phyloP scores from a whole-genome alignment of 2,888 invertebrate genomes.

The Osmoderma eremita region DNA sequence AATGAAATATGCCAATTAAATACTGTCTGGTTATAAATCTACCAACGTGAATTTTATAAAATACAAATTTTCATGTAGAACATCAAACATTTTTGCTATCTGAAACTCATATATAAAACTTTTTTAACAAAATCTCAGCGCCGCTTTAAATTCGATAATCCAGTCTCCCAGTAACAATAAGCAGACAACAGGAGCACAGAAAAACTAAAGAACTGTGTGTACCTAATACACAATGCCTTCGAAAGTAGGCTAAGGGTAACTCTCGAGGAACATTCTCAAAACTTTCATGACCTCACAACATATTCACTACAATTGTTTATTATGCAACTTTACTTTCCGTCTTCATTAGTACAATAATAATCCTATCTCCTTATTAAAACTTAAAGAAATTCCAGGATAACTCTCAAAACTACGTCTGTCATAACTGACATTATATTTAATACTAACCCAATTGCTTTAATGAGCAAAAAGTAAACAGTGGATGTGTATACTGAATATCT shows the following conservation, averaged over 20 bases:
- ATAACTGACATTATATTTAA: conserved; percentile 1
- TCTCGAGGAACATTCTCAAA: conserved; percentile 19
- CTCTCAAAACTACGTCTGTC: conserved; percentile 9
- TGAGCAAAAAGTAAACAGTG: background rate
- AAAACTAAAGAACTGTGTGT: background rate
- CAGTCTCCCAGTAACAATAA: background rate
- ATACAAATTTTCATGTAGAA: too few species aligned
- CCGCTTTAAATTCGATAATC: too few species aligned
- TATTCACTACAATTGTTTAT: conserved; percentile 14
- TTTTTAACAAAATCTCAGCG: too few species aligned
- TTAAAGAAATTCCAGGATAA: background rate
- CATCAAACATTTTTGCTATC: too few species aligned
- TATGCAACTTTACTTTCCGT: conserved; percentile 13
- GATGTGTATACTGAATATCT: background rate
- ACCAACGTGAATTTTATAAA: too few species aligned
- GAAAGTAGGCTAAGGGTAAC: conserved; percentile 25
- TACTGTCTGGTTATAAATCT: too few species aligned
- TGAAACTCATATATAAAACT: too few species aligned
- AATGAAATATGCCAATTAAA: too few species aligned
- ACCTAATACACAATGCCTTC: background rate
- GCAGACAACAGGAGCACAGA: background rate
- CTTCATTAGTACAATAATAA: conserved; percentile 11
- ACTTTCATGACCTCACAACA: conserved; percentile 27
- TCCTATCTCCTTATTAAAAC: background rate
- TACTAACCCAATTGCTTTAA: conserved; percentile 2